Percentiles rank a stretch among this genome's conserved stretches.
Conservation (phyloP, 1,140 invertebrate species). For the Metaphire vulgaris region DNA sequence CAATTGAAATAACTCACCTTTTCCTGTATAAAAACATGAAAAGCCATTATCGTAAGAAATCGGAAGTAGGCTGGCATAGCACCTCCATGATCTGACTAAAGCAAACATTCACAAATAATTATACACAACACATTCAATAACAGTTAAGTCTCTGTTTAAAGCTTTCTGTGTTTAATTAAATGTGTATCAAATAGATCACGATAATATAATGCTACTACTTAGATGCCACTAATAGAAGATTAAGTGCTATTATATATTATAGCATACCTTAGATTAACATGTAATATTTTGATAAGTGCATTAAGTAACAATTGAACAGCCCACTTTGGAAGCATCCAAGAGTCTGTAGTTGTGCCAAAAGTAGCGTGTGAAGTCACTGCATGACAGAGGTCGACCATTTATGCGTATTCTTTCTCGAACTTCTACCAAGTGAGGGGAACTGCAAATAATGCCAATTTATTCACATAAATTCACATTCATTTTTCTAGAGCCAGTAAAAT, state of each 20-base stretch:
- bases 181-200: too few relatives aligned
- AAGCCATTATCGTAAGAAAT: slow-evolving; percentile 85
- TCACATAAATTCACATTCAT: neutral
- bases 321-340: slow-evolving; percentile 55
- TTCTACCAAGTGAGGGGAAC: slow-evolving; percentile 87
- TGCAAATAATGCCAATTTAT: slow-evolving; percentile 47
- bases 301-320: too few relatives aligned
- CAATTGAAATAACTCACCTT: slow-evolving; percentile 60
- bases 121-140: too few relatives aligned
- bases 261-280: too few relatives aligned
- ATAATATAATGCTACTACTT: too few relatives aligned
- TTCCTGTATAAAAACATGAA: slow-evolving; percentile 78
- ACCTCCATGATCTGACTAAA: slow-evolving; percentile 33
- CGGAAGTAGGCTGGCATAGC: slow-evolving; percentile 86
- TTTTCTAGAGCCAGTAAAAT: slow-evolving; percentile 16
- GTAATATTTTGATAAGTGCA: too few relatives aligned
- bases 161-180: too few relatives aligned
- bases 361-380: slow-evolving; percentile 66
- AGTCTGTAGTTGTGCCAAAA: slow-evolving; percentile 76
- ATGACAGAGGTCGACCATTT: slow-evolving; percentile 69
- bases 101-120: too few relatives aligned
- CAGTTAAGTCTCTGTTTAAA: too few relatives aligned
- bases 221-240: too few relatives aligned
- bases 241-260: too few relatives aligned
- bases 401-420: slow-evolving; percentile 88